These are phyloP conservation scores for Tryphoninae sp. DNA, from an alignment of 2,888 invertebrate genomes.

Conservation along the genomic window DNA sequence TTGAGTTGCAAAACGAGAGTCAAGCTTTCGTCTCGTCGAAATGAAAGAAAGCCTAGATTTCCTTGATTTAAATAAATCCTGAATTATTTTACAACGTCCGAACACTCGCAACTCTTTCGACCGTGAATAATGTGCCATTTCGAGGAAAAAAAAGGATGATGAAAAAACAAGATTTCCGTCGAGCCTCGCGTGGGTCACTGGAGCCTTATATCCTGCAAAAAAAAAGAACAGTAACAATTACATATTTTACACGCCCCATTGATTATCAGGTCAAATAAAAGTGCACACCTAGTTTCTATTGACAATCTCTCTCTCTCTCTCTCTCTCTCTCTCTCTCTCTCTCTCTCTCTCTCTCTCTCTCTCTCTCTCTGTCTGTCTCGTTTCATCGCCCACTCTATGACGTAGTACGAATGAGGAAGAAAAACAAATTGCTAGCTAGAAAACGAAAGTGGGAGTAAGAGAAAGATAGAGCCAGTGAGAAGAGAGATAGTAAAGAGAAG, in stretches of 20 bases:
- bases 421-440: neutral
- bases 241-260: constrained; percentile 41
- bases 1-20: too few relatives aligned
- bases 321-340: neutral
- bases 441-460: neutral
- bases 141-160: neutral
- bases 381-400: constrained; percentile 16
- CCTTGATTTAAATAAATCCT: too few relatives aligned
- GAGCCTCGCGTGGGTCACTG: constrained; percentile 12
- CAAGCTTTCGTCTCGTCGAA: too few relatives aligned
- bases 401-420: constrained; percentile 11
- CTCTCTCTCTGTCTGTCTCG: neutral
- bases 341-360: constrained; percentile 2
- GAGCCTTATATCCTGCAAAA: constrained; percentile 41
- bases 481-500: neutral
- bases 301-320: constrained; percentile 1
- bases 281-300: constrained; percentile 33
- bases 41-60: too few relatives aligned
- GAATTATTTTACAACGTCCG: too few relatives aligned
- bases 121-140: neutral
- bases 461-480: neutral
- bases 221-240: constrained; percentile 51
- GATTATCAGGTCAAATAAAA: constrained; percentile 45
- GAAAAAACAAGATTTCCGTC: constrained; percentile 1
- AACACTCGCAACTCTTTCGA: neutral